Base-by-base conservation (phyloP, 2,888 invertebrate genomes). In the Dryobota labecula region DNA sequence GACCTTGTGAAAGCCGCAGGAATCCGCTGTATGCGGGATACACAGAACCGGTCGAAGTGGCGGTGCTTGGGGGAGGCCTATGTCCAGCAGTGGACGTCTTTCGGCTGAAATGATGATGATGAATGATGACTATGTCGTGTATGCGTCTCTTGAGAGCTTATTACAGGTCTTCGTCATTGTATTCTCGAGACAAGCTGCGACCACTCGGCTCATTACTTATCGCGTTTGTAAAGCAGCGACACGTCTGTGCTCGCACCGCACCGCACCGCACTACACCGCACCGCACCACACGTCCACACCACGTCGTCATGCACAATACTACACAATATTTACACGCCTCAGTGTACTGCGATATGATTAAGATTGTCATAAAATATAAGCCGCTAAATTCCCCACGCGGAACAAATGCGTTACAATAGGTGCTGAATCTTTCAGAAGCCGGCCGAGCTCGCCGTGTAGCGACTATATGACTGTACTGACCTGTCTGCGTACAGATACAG, bases 191-290 rank as follows among this genome's bases (percentile, higher is more conserved):
- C n/a, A n/a, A n/a, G 43, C 53, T n/a, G 38, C 24, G 24, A 20
- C 60, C 47, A 38, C 30, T 43, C 36, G 30, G 24, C 58, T 71
- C 68, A 69, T 75, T 70, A 66, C 47, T 67, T 53, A 75, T 43
- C 24, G 49, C 54, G 53, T 71, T 75, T 57, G 61, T 63, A 75
- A 76, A 57, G 41, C 58, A 72, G 33, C 11, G 33, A 47, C 41
- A 56, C 41, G 36, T 62, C 61, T 51, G 30, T n/a, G 33, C n/a
- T 38, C 36, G n/a, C 70, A 18, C 20, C 64, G 38, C 64, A n/a
- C 15, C 8, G n/a, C 8, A 0, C 24, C 20, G 13, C n/a, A 4
- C n/a, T 7, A 2, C 33, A 36, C 56, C 33, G 2, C 11, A 2
- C 38, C 20, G 51, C n/a, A 3, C 36, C 11, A 6, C 9, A 18